A percentile compares a stretch with the other conserved stretches of the same genome.
Conservation (phyloP, 2,797 vertebrate genomes). For the Acipenser oxyrinchus region DNA sequence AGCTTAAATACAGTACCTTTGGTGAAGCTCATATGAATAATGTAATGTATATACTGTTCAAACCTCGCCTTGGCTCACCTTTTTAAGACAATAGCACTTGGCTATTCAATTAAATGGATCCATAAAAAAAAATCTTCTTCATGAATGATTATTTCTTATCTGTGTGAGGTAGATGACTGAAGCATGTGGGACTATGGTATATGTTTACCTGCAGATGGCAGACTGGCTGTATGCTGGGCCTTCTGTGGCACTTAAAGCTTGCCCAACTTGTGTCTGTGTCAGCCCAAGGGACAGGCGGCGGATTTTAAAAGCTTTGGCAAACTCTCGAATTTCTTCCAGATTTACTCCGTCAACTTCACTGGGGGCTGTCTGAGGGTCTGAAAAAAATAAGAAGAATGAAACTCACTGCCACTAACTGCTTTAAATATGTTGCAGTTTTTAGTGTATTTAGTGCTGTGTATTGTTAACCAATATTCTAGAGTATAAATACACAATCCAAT, state of each 20-base stretch:
- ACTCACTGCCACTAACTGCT: too few species aligned
- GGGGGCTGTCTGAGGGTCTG: constrained; percentile 91
- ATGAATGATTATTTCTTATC: neutral
- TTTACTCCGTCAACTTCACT: constrained; percentile 98
- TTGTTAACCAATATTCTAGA: too few species aligned
- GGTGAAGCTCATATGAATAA: too few species aligned
- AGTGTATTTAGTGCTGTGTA: too few species aligned
- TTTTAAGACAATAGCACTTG: too few species aligned
- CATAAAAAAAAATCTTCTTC: too few species aligned
- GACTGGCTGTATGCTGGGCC: constrained; percentile 98
- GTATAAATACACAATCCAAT: too few species aligned
- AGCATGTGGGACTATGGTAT: constrained; percentile 28
- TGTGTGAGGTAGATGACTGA: constrained; percentile 21
- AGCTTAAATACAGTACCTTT: too few species aligned
- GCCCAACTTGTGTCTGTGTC: constrained; percentile 98
- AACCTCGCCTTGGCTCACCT: too few species aligned
- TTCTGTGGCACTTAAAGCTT: constrained; percentile 94
- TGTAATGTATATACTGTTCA: too few species aligned
- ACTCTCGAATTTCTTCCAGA: constrained; percentile 98
- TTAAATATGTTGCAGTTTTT: too few species aligned
- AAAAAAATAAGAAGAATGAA: constrained; percentile 18
- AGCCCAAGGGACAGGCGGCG: constrained; percentile 96
- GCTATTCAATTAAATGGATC: too few species aligned
- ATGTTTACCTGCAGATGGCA: constrained; percentile 97
- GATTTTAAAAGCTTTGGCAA: constrained; percentile 99